phyloP scores from a whole-genome alignment of 2,888 invertebrate species.

The Andrena marginata region DNA sequence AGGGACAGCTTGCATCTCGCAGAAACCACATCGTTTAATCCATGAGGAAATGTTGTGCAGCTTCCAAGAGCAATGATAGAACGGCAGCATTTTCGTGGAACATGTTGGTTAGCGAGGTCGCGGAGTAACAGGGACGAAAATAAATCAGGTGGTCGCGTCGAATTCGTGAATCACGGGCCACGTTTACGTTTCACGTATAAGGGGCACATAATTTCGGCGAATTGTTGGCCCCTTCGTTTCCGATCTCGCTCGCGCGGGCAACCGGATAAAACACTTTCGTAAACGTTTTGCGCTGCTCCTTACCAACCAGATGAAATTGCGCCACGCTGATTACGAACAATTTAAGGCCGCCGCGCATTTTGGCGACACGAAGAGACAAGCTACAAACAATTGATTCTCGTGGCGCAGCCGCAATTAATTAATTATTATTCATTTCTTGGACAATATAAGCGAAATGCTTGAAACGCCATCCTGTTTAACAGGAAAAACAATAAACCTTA shows the following conservation, averaged over 20 bases:
- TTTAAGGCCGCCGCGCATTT: not conserved
- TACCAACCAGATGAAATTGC: not conserved
- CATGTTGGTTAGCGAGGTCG: not conserved
- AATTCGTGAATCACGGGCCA: constrained; percentile 10
- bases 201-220: not conserved
- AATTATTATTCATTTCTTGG: too few relatives aligned
- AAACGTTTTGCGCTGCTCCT: not conserved
- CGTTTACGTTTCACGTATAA: constrained; percentile 14
- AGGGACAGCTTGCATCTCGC: too few relatives aligned
- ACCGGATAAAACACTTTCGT: constrained; percentile 4
- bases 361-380: too few relatives aligned
- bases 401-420: too few relatives aligned
- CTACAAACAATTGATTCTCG: too few relatives aligned
- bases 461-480: too few relatives aligned
- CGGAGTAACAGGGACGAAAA: not conserved
- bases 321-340: not conserved
- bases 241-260: not conserved
- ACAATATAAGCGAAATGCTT: too few relatives aligned
- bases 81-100: too few relatives aligned
- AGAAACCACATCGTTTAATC: too few relatives aligned
- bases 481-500: too few relatives aligned
- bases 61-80: too few relatives aligned
- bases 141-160: not conserved
- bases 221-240: not conserved
- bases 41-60: too few relatives aligned